Evolutionary conservation across 1,140 invertebrate species (phyloP), one percentile per base, ranked within the genome.

Genomic region (Leptonema lineaticorne): DNA sequence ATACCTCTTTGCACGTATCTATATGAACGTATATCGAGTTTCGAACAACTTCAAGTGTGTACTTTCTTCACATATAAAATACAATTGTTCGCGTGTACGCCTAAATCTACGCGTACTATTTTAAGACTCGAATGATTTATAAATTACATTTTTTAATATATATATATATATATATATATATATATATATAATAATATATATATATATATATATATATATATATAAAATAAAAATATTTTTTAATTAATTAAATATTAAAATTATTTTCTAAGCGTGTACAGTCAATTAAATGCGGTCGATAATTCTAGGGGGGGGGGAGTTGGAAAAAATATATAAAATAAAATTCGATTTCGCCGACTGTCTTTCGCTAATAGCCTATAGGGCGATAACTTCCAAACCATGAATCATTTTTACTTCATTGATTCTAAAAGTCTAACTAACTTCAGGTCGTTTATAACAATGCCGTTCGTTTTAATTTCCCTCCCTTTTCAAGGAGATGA

Each of bases 391-490:
- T 65, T 69, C 58, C 64, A 67, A 45, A 7, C 45, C 69, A 65
- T 71, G 69, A 71, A 71, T 71, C 69, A 71, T 71, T 71, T 71
- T 71, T 71, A 71, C 48, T 71, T 71, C 69, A 71, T 65, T 71
- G 69, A 59, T 65, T 71, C 46, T 58, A 60, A 67, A 67, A 67
- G 57, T 67, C 69, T 63, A 57, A 56, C 53, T 48, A 28, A 59
- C 27, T 64, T 50, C 45, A 27, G 62, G 62, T 50, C 62, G 62
- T 64, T 64, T 50, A 64, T 64, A 64, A 64, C 62, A 64, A 64
- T 50, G 62, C 62, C 62, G 29, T 64, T 33, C 62, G 50, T 48
- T 64, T 64, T 64, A 64, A 64, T 50, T 64, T 24, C 27, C 45
- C 45, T 16, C 62, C 59, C 24, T 11, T 28, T 46, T 63, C 24